Base-by-base conservation (phyloP, 1,140 invertebrate genomes). In the Lordiphosa mommai region DNA sequence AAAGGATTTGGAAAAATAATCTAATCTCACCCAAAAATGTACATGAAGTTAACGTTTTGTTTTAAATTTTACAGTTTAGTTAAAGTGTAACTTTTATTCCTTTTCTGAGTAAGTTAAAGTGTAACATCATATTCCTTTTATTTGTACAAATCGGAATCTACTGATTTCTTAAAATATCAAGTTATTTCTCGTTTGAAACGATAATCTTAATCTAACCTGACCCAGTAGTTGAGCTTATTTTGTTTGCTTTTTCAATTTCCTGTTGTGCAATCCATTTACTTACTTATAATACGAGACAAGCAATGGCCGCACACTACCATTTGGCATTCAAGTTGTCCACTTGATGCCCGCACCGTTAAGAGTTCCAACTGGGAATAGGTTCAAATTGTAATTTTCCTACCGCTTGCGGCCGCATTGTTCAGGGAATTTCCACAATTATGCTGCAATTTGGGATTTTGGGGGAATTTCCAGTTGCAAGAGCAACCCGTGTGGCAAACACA, bases 391-490 rank as follows among this genome's bases (percentile, higher is more conserved):
- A 63, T 57, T 64, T 44, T 33, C 7, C 13, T 47, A n/a, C 6
- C 1, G 13, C 7, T 32, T 9, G 7, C 5, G 4, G 9, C 53
- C 12, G 48, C 23, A 47, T 30, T 27, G 43, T 33, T 50, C 13
- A 7, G 51, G 59, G 59, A 36, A 41, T 61, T 61, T 56, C 59
- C 51, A 49, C 37, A 61, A 49, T 49, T 37, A 37, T 27, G 23
- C 29, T 40, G 5, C 30, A 33, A n/a, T 7, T 23, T n/a, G 33
- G n/a, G 14, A 10, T 3, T 43, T 30, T 48, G 3, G 1, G 60
- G 52, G 52, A 43, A 36, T 61, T 37, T 49, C 47, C 47, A 36
- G 16, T 20, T 49, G 47, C 33, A 49, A 23, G 29, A 16, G 29
- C 7, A 8, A 17, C 29, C 13, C 9, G 13, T 44, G 41, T 8